Base-by-base conservation (phyloP, 2,797 vertebrate species). In the Coregonus suidteri region DNA sequence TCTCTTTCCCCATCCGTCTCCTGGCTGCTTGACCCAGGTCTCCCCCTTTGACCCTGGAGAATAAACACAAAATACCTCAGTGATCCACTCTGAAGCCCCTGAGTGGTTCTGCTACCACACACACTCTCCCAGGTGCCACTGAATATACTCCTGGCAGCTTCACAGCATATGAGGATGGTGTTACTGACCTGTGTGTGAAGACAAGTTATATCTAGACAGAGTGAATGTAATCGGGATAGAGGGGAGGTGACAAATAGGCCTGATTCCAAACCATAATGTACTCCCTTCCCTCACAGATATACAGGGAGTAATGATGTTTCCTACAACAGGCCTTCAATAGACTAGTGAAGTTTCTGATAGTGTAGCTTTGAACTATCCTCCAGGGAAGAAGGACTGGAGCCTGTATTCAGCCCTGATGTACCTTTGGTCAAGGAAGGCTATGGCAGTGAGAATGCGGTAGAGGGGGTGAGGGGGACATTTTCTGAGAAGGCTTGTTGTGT, bases 31-130 rank as follows among this genome's bases (percentile, higher is more conserved):
- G 75, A 77, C 83, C 81, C 75, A 4, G 4, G 62, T 41, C 52
- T 52, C 35, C 64, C 47, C 66, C 31, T 35, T 53, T 82, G 76
- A 80, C 82, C 81, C 74, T 2, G n/a, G 74, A 81, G 75, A 16
- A 53, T 84, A 83, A 86, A 84, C 72, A 74, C 62, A 34, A 59
- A 73, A 15, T 76, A 75, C 74, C 68, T 56, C 74, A 68, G 54
- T 75, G 76, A 76, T 67, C 80, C 52, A 56, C 75, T 83, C 77
- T 83, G 77, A 83, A 82, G 75, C 67, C 41, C 34, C 75, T 74
- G 66, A 84, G 79, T 81, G 80, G 79, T 85, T 81, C 69, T 68
- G 72, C 71, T 76, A 73, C 77, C 41, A 54, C 71, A 75, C 41
- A 68, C 81, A 72, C 67, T 79, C 74, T 76, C 77, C 68, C 74